phyloP scores from a whole-genome alignment of 1,140 invertebrate species.

The Drosophila grimshawi region DNA sequence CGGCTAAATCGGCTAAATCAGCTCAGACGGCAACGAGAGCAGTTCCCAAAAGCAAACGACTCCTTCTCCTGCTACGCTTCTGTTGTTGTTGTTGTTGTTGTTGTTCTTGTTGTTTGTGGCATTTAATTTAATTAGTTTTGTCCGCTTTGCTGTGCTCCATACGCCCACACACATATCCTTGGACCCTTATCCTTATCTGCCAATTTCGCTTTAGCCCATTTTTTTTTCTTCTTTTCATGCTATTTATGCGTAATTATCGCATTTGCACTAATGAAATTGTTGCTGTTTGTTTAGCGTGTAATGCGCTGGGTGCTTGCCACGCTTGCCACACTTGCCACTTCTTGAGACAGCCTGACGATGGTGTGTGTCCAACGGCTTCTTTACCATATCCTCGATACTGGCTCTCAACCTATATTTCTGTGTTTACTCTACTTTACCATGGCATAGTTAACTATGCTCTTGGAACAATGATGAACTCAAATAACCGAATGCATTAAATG shows the following conservation, averaged over 20 bases:
- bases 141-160: constrained; percentile 41
- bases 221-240: neutral
- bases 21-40: constrained; percentile 12
- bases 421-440: too few species aligned
- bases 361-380: too few species aligned
- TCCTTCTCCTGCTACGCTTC: neutral
- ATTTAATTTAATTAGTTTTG: constrained; percentile 78
- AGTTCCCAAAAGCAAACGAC: neutral
- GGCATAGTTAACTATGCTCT: too few species aligned
- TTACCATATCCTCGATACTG: too few species aligned
- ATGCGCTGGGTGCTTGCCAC: too few species aligned
- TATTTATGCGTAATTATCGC: constrained; percentile 38
- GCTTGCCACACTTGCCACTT: too few species aligned
- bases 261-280: constrained; percentile 43
- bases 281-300: constrained; percentile 1
- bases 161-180: neutral
- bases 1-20: constrained; percentile 11
- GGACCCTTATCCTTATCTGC: neutral
- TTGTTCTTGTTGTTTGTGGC: constrained; percentile 14
- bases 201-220: neutral
- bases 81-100: constrained; percentile 1
- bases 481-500: too few species aligned
- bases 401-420: too few species aligned
- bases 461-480: too few species aligned
- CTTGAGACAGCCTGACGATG: neutral